phyloP scores from a whole-genome alignment of 2,113 vertebrate species.

The Rhinolophus sinicus region DNA sequence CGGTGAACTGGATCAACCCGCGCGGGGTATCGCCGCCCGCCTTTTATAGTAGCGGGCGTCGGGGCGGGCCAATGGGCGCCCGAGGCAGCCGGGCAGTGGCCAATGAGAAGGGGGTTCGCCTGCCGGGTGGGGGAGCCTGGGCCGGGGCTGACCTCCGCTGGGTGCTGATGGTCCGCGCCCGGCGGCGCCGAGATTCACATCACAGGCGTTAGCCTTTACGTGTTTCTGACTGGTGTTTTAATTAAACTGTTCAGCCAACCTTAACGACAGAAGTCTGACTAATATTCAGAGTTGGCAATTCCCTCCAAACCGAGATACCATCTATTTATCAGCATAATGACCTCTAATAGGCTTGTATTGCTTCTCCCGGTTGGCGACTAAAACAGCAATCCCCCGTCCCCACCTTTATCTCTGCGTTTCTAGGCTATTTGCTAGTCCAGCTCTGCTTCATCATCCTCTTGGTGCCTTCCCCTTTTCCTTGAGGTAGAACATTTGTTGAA shows the following conservation, averaged over 20 bases:
- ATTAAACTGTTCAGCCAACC: constrained; percentile 37
- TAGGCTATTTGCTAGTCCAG: background rate
- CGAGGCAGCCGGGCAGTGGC: background rate
- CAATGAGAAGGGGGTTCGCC: constrained; percentile 20
- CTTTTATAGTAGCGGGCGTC: background rate
- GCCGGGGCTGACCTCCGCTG: background rate
- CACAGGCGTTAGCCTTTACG: background rate
- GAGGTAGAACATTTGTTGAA: background rate
- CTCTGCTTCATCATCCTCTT: background rate
- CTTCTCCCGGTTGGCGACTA: background rate
- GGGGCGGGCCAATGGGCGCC: constrained; percentile 14
- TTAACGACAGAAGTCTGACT: constrained; percentile 46
- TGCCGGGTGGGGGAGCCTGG: accelerated
- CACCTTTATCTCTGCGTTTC: background rate
- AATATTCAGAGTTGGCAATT: constrained; percentile 35
- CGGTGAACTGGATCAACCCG: accelerated
- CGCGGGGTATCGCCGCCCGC: accelerated
- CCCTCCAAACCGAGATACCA: background rate
- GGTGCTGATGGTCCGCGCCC: background rate
- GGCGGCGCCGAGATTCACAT: background rate
- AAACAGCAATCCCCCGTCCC: background rate
- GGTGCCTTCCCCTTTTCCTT: background rate
- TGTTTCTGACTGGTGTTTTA: constrained; percentile 29
- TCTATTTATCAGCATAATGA: background rate
- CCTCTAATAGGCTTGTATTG: background rate